Evolutionary conservation across 2,888 invertebrate species (phyloP), one percentile per base, ranked within the genome.

Genomic region (Pharmacophagus antenor): DNA sequence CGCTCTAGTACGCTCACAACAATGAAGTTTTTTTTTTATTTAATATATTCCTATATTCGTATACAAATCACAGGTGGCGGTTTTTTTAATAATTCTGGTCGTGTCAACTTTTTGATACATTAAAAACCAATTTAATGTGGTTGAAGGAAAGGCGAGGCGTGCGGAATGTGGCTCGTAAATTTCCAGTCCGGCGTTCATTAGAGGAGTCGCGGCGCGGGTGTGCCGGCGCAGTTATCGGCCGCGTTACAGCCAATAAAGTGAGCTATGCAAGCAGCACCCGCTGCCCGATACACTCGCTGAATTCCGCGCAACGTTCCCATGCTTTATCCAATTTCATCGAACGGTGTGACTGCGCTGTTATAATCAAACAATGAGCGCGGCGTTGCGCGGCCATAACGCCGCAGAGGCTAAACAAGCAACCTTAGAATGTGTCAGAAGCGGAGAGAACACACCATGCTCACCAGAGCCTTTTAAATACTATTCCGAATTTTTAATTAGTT

Each of bases 261-360:
- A 86, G 80, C 87, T 82, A 89, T 88, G 86, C 88, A 84, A 88
- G 88, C 85, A 85, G 77, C 77, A 78, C 76, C 73, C 76, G 74
- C 69, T 55, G 69, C 65, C 69, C 75, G 77, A 76, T 74, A 78
- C 78, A 79, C 76, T 73, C 77, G 79, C 79, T 82, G 83, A 82
- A 87, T 86, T 88, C 88, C 88, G 72, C 75, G 69, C 73, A 76
- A 71, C 70, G 85, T 89, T 89, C 90, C 88, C 89, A 89, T 82
- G 87, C 82, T 85, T 85, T 88, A 88, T 89, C 86, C 86, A 80
- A 88, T 88, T 89, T 87, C 88, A 88, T 79, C 80, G 82, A 83
- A 79, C 80, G 76, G 77, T 80, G 79, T 73, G 80, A 79, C 76
- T 80, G 79, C 75, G 77, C 76, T 79, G 77, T 82, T 80, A 84